Evolutionary conservation across 2,797 vertebrate genomes (phyloP), one percentile per base, ranked within the genome.

Genomic region (Aeoliscus strigatus): DNA sequence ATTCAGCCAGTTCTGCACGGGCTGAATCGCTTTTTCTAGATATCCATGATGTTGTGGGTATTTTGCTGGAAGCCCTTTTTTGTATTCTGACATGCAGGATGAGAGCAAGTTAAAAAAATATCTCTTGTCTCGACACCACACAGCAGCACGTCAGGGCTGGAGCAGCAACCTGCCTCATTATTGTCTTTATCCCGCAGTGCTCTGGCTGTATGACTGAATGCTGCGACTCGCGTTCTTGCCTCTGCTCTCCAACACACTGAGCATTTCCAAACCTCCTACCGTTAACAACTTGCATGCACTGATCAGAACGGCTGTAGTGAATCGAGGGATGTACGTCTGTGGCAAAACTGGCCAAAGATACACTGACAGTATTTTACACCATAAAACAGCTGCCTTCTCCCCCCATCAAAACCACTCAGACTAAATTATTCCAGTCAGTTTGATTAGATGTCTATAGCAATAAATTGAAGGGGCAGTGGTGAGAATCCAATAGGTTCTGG

Each of bases 111-210:
- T n/a, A 16, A 72, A 57, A 79, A 78, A 52, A 74, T 84, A 82
- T 85, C 72, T 77, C 64, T 43, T 21, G 60, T 63, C 61, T 78
- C 53, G 76, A 86, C 75, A 70, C 76, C 70, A 43, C 18, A 10
- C 69, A 70, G 58, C 68, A 49, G 72, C 75, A 71, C 75, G 75
- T 79, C 72, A 66, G 66, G 73, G 78, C 70, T 73, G 41, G 50
- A 60, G 61, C 46, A 73, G 68, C 68, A 63, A 65, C 42, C 65
- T 58, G 62, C 54, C 47, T 72, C 70, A 56, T 82, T 79, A 73
- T 78, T 73, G 73, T 64, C 66, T 61, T 75, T 62, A 82, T 83
- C 70, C 60, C 39, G 15, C 61, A 15, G 74, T 47, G 54, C 51
- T 70, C 48, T 34, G 42, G 54, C 73, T 81, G 62, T 13, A 39